A percentile compares a stretch with the other conserved stretches of the same genome.
Conservation (phyloP, 2,797 vertebrate species). For the Karalla daura region DNA sequence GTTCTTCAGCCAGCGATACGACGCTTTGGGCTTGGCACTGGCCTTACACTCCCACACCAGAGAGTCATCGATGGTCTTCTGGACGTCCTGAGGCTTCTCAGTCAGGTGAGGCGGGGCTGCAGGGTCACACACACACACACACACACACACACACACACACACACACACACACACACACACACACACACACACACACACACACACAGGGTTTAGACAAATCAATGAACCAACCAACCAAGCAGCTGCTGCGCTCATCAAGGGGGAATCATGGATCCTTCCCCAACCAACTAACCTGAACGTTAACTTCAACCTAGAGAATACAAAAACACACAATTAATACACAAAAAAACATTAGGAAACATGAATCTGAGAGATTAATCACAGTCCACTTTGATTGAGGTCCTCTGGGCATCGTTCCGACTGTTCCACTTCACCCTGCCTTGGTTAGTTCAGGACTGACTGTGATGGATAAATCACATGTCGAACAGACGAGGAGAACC, state of each 20-base stretch:
- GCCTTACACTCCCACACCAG: conserved; percentile 94
- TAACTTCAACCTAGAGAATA: conserved; percentile 56
- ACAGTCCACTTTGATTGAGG: too few relatives aligned
- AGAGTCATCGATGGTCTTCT: conserved; percentile 90
- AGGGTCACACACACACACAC: conserved; percentile 52
- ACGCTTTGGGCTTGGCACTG: conserved; percentile 91
- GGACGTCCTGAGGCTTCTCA: conserved; percentile 89
- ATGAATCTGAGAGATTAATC: too few relatives aligned
- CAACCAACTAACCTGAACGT: conserved; percentile 68
- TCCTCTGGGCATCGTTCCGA: too few relatives aligned
- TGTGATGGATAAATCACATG: too few relatives aligned
- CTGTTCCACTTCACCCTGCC: too few relatives aligned
- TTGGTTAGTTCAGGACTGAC: too few relatives aligned
- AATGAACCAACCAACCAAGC: conserved; percentile 64
- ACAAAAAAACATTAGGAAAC: too few relatives aligned
- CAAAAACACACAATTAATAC: conserved; percentile 35
- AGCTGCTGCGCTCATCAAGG: conserved; percentile 73
- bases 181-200: too few relatives aligned
- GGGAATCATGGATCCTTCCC: conserved; percentile 71
- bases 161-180: too few relatives aligned
- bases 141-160: too few relatives aligned
- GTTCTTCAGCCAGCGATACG: conserved; percentile 94
- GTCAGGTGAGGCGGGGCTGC: conserved; percentile 91
- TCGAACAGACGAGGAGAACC: too few relatives aligned
- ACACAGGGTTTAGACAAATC: conserved; percentile 63